A percentile compares a stretch with the other conserved stretches of the same genome.
These are phyloP conservation scores for Oreohelix idahoensis DNA, from an alignment of 1,140 invertebrate species.

Conservation along the genomic window DNA sequence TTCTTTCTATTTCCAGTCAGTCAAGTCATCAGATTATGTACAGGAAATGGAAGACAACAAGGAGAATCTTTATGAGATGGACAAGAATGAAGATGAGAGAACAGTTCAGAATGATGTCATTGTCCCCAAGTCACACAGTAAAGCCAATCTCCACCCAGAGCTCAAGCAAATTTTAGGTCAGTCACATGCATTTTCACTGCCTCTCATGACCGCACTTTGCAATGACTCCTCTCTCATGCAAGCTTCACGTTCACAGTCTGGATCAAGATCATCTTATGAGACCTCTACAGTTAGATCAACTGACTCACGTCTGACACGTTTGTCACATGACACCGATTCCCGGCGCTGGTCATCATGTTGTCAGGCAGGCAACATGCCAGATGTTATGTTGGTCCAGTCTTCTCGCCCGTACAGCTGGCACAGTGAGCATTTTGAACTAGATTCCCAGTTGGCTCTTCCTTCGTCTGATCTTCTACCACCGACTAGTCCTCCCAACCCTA, in stretches of 20 bases:
- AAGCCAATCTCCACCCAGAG: slow-evolving; percentile 65
- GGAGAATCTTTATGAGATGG: slow-evolving; percentile 17
- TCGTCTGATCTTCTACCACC: slow-evolving; percentile 18
- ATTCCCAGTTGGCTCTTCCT: slow-evolving; percentile 37
- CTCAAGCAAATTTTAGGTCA: slow-evolving; percentile 62
- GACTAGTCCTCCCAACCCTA: slow-evolving; percentile 30
- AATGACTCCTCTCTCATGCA: slow-evolving; percentile 64
- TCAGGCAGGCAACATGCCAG: slow-evolving; percentile 44
- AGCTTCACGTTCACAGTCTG: slow-evolving; percentile 46
- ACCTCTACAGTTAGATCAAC: slow-evolving; percentile 62
- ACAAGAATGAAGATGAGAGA: slow-evolving; percentile 2
- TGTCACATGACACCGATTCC: slow-evolving; percentile 61
- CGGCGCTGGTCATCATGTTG: slow-evolving; percentile 63
- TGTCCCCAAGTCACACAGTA: slow-evolving; percentile 49
- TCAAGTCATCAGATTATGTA: background rate
- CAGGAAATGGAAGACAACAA: slow-evolving; percentile 33
- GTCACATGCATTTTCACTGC: slow-evolving; percentile 61
- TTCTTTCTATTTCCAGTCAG: slow-evolving; percentile 12
- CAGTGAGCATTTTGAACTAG: slow-evolving; percentile 68
- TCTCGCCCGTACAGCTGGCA: slow-evolving; percentile 69
- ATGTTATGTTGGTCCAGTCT: slow-evolving; percentile 52
- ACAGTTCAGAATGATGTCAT: background rate
- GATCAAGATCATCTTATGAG: slow-evolving; percentile 58
- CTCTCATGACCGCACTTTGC: slow-evolving; percentile 66
- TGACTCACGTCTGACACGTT: slow-evolving; percentile 58